A percentile compares a stretch with the other conserved stretches of the same genome.
These are phyloP conservation scores for Megastigmus dorsalis DNA, from an alignment of 2,888 invertebrate genomes.

Conservation along the genomic window DNA sequence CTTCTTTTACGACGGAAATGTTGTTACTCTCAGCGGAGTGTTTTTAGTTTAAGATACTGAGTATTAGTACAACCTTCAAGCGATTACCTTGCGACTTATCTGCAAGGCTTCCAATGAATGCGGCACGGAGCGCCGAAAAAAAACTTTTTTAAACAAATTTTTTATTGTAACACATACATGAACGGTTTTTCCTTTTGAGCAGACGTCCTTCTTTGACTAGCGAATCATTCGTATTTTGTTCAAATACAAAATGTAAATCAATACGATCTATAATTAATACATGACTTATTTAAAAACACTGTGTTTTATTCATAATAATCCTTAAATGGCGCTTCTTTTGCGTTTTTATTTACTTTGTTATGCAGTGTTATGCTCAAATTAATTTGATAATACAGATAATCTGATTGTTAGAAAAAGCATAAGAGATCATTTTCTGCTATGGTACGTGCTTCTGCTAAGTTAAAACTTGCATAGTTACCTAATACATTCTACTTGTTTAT, in stretches of 20 bases:
- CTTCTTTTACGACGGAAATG: constrained; percentile 30
- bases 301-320: constrained; percentile 30
- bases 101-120: constrained; percentile 51
- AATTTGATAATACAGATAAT: too few species aligned
- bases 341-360: too few species aligned
- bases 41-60: constrained; percentile 42
- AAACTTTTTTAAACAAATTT: constrained; percentile 56
- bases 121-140: constrained; percentile 54
- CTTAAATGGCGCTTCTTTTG: too few species aligned
- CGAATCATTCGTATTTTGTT: constrained; percentile 57
- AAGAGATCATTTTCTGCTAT: too few species aligned
- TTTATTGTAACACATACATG: constrained; percentile 55
- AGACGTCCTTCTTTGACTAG: constrained; percentile 58
- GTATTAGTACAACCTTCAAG: constrained; percentile 38
- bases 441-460: too few species aligned
- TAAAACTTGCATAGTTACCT: too few species aligned
- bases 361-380: too few species aligned
- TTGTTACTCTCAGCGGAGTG: constrained; percentile 32
- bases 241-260: constrained; percentile 63
- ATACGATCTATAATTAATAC: constrained; percentile 65
- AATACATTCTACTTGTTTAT: too few species aligned
- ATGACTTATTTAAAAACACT: constrained; percentile 59
- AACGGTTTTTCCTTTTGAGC: constrained; percentile 57
- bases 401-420: too few species aligned
- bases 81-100: constrained; percentile 30